Conservation (phyloP, 2,888 invertebrate species). For the Microctonus aethiopoides region DNA sequence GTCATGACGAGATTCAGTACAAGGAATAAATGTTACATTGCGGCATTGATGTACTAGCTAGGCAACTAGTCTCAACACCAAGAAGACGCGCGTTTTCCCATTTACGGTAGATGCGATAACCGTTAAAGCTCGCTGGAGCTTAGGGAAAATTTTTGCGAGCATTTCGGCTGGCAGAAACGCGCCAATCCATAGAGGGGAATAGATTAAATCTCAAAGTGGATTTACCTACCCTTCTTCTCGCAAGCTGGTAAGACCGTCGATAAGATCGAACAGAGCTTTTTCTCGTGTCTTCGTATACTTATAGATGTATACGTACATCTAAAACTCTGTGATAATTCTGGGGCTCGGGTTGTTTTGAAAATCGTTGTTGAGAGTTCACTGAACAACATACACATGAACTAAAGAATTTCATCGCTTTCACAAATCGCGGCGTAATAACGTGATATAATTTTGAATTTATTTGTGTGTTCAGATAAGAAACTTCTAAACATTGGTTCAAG, state of each 20-base stretch:
- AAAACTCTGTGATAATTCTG: too few species aligned
- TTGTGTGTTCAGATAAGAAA: background rate
- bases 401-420: background rate
- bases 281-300: slow-evolving; percentile 19
- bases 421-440: background rate
- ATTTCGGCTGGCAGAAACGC: slow-evolving; percentile 29
- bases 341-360: background rate
- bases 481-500: background rate
- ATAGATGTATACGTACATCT: background rate
- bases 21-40: too few species aligned
- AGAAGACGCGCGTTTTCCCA: slow-evolving; percentile 36
- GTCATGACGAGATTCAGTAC: too few species aligned
- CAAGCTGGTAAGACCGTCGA: slow-evolving; percentile 22
- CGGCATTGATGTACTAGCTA: background rate
- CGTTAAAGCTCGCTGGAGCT: slow-evolving; percentile 42
- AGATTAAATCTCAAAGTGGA: slow-evolving; percentile 55
- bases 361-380: background rate
- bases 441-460: background rate
- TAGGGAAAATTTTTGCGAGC: slow-evolving; percentile 38
- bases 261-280: slow-evolving; percentile 33
- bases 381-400: background rate
- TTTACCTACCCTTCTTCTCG: slow-evolving; percentile 41
- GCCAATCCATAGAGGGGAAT: slow-evolving; percentile 46
- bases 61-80: slow-evolving; percentile 6
- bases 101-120: slow-evolving; percentile 48